These are phyloP conservation scores for Etheostoma nigrum DNA, from an alignment of 2,797 vertebrate species.

Conservation along the genomic window DNA sequence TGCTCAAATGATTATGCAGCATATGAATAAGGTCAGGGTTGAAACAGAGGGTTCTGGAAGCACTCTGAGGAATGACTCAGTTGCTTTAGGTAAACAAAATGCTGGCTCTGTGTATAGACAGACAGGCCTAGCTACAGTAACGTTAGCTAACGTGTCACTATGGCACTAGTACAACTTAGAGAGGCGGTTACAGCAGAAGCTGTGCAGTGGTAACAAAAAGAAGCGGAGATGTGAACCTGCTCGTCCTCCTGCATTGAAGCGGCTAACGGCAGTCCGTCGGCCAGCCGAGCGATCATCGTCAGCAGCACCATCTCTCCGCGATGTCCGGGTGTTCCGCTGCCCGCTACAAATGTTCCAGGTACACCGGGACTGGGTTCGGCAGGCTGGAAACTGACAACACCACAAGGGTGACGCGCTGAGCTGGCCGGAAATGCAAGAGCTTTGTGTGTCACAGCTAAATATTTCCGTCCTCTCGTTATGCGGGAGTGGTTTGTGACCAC, in stretches of 20 bases:
- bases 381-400: constrained; percentile 74
- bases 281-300: constrained; percentile 97
- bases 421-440: constrained; percentile 85
- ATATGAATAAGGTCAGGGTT: constrained; percentile 4
- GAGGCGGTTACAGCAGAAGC: neutral
- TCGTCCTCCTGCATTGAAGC: constrained; percentile 99
- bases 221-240: constrained; percentile 83
- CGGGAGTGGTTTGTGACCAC: neutral
- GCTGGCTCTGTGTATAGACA: neutral
- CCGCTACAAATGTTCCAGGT: constrained; percentile 2
- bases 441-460: constrained; percentile 54
- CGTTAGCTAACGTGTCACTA: constrained; percentile 43
- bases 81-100: constrained; percentile 4
- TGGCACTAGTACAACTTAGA: neutral
- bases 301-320: constrained; percentile 90
- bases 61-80: constrained; percentile 2
- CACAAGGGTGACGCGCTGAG: constrained; percentile 83
- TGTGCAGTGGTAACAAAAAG: neutral
- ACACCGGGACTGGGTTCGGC: constrained; percentile 40
- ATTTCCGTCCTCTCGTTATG: neutral
- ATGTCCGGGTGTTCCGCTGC: constrained; percentile 16
- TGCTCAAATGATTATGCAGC: neutral
- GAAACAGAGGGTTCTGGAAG: neutral
- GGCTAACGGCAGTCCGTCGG: constrained; percentile 94
- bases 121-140: constrained; percentile 19